Percentiles rank a stretch among this genome's conserved stretches.
phyloP scores from a whole-genome alignment of 2,888 invertebrate genomes.

The Lithophane leautieri region DNA sequence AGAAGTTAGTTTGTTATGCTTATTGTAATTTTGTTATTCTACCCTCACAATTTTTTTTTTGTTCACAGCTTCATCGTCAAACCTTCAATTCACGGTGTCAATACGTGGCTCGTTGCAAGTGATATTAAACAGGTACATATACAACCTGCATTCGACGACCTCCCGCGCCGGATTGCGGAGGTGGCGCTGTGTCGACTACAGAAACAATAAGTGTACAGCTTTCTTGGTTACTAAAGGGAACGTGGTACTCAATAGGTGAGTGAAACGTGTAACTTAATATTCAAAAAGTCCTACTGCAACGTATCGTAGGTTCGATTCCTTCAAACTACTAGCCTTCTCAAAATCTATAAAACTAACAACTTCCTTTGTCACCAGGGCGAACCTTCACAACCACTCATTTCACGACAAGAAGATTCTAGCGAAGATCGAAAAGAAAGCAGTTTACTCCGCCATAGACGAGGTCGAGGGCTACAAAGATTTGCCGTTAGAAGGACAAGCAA shows the following conservation, averaged over 20 bases:
- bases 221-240: conserved; percentile 85
- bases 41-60: neutral
- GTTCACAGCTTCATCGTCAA: conserved; percentile 71
- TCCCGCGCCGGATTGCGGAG: conserved; percentile 75
- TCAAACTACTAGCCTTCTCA: no score
- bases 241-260: conserved; percentile 84
- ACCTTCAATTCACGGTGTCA: conserved; percentile 86
- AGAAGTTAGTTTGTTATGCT: neutral
- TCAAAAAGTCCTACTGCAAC: no score
- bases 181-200: conserved; percentile 89
- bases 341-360: neutral
- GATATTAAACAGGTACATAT: conserved; percentile 87
- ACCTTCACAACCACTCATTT: conserved; percentile 86
- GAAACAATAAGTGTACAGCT: conserved; percentile 84
- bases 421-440: conserved; percentile 85
- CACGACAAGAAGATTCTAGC: conserved; percentile 87
- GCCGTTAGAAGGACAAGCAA: conserved; percentile 65
- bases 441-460: conserved; percentile 82
- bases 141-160: conserved; percentile 82
- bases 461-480: conserved; percentile 74
- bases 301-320: neutral
- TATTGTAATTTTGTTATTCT: neutral
- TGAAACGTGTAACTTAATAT: neutral
- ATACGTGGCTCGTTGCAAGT: conserved; percentile 87
- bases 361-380: conserved; percentile 74